Percentiles rank a stretch among this genome's conserved stretches.
Conservation (phyloP, 2,888 invertebrate species). For the Noctua pronuba region DNA sequence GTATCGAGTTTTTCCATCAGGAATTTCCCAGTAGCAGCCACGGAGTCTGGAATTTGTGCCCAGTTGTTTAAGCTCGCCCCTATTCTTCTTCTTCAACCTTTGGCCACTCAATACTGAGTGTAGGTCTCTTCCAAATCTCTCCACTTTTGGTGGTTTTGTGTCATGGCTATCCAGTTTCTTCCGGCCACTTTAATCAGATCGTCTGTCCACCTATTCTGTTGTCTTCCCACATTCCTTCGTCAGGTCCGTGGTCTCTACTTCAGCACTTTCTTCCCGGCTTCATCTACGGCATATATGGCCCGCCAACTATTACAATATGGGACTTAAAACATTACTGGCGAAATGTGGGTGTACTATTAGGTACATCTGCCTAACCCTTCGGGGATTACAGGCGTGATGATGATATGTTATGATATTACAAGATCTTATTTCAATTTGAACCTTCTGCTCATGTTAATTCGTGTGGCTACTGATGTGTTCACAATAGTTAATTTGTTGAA, state of each 20-base stretch:
- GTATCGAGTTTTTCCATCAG: neutral
- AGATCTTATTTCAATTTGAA: neutral
- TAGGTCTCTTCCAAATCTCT: no score
- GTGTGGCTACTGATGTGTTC: neutral
- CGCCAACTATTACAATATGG: no score
- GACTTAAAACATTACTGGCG: neutral
- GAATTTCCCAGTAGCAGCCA: neutral
- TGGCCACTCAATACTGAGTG: no score
- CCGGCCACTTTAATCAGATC: no score
- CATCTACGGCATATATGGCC: no score
- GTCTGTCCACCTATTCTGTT: no score
- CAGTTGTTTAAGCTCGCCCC: neutral
- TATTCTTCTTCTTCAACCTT: no score
- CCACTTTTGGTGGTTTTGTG: no score
- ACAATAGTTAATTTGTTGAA: conserved; percentile 9
- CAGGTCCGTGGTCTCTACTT: no score
- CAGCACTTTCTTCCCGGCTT: no score
- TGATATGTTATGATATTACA: neutral
- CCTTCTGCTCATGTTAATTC: conserved; percentile 26
- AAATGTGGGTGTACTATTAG: neutral
- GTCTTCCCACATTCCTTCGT: no score
- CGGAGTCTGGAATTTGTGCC: neutral
- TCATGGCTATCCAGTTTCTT: no score
- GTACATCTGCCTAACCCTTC: neutral
- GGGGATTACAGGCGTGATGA: neutral